Base-by-base conservation (phyloP, 2,113 vertebrate species). In the Austrofundulus limnaeus region DNA sequence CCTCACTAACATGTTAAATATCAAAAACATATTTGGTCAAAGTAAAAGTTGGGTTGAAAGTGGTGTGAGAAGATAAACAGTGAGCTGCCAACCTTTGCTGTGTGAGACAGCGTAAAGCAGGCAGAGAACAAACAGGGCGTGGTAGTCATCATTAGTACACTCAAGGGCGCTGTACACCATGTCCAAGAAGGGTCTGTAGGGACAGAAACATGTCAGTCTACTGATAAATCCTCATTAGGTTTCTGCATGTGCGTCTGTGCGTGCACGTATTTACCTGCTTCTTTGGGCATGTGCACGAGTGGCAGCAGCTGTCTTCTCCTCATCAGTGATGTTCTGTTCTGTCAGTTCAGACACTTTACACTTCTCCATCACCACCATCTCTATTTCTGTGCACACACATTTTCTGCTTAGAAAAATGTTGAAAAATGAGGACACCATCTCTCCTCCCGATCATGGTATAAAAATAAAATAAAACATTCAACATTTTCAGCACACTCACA, bases 321-420 rank as follows among this genome's bases (percentile, higher is more conserved):
- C 97, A 1, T 98, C 97, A 0, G 97, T 99, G 70, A 95, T 98
- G 79, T 99, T 99, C 80, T 98, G 96, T 71, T 96, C 97, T 0
- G 92, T 95, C 78, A 96, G 81, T 0, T 92, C 66, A 2, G 92
- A 83, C 43, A 92, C 63, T 56, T 94, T 96, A 72, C 94, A 95
- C 51, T 94, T 95, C 78, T 99, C 96, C 96, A 99, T 99, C 76
- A 98, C 95, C 67, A 98, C 97, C 97, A 99, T 99, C 89, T 99
- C 97, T 38, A 99, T 99, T 90, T 99, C 97, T 99, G 81, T 8
- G 43, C 5, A 34, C 20, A 71, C 3, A 76, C 23, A 57, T 24
- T 19, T 60, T 45, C 17, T 52, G 53, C 8, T 58, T 23, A 17
- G 4, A 28, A 3, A 13, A 15, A 14, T 49, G 47, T 34, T 34